phyloP scores from a whole-genome alignment of 2,113 vertebrate genomes.

The Rutilus rutilus region DNA sequence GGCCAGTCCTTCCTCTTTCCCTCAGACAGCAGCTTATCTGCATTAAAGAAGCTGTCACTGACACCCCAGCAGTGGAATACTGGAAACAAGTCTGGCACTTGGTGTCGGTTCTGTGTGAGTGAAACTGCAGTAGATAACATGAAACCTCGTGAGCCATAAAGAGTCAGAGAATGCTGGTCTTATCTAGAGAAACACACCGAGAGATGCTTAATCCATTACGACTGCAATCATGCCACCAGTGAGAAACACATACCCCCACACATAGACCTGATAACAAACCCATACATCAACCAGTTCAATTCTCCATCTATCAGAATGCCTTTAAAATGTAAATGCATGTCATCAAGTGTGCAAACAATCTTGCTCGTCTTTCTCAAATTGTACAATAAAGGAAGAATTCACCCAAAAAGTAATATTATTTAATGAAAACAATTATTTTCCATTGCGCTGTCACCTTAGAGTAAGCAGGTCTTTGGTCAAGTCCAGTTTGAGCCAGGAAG shows the following conservation, averaged over 20 bases:
- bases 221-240: constrained; percentile 44
- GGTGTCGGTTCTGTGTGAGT: constrained; percentile 51
- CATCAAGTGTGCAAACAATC: neutral
- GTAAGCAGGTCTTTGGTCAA: neutral
- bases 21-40: constrained; percentile 58
- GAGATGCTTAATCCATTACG: constrained; percentile 56
- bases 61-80: constrained; percentile 49
- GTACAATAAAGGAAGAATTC: neutral
- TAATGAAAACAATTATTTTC: neutral
- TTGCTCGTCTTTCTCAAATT: neutral
- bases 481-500: neutral
- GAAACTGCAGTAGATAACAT: constrained; percentile 55
- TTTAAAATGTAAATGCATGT: neutral
- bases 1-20: constrained; percentile 46
- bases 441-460: neutral
- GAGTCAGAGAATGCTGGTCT: constrained; percentile 48
- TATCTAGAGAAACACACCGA: constrained; percentile 54
- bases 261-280: constrained; percentile 6
- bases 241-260: constrained; percentile 23
- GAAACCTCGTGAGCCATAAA: constrained; percentile 40
- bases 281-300: constrained; percentile 5
- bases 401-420: neutral
- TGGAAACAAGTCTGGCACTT: constrained; percentile 49
- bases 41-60: constrained; percentile 59
- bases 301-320: neutral